Percentiles rank a stretch among this genome's conserved stretches.
Evolutionary conservation across 30 jellyfish, hydroid and myxozoan genomes (phyloP).

Genomic region (Aurelia sp.): DNA sequence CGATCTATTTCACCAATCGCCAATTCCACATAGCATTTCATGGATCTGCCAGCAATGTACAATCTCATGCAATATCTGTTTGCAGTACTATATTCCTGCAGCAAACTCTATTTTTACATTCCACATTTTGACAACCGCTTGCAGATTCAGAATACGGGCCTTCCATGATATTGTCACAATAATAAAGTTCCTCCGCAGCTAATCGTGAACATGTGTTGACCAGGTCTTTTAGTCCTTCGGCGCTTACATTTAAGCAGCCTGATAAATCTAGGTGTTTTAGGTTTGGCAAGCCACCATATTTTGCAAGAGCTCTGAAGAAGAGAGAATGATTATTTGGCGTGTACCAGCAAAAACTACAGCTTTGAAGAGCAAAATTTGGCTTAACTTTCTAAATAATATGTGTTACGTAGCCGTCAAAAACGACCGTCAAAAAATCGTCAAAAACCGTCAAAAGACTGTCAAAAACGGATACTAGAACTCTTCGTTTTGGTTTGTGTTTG

Average conservation of each 20-base stretch:
- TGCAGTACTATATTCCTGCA: conserved; percentile 75
- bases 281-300: conserved; percentile 81
- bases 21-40: too few relatives aligned
- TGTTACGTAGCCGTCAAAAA: too few relatives aligned
- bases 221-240: conserved; percentile 73
- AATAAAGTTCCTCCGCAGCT: conserved; percentile 75
- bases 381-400: too few relatives aligned
- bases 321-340: too few relatives aligned
- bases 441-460: too few relatives aligned
- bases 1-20: too few relatives aligned
- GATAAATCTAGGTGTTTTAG: conserved; percentile 90
- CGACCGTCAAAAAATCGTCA: too few relatives aligned
- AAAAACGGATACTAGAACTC: too few relatives aligned
- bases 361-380: too few relatives aligned
- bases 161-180: conserved; percentile 91
- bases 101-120: conserved; percentile 89
- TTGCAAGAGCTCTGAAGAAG: conserved; percentile 83
- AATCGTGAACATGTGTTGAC: conserved; percentile 70
- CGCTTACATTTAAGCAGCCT: conserved; percentile 91
- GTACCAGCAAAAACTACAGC: too few relatives aligned
- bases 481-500: too few relatives aligned
- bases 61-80: conserved; percentile 6
- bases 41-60: too few relatives aligned
- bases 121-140: conserved; percentile 94
- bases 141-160: conserved; percentile 81